Conservation (phyloP, 2,797 vertebrate genomes). For the Nasua narica region DNA sequence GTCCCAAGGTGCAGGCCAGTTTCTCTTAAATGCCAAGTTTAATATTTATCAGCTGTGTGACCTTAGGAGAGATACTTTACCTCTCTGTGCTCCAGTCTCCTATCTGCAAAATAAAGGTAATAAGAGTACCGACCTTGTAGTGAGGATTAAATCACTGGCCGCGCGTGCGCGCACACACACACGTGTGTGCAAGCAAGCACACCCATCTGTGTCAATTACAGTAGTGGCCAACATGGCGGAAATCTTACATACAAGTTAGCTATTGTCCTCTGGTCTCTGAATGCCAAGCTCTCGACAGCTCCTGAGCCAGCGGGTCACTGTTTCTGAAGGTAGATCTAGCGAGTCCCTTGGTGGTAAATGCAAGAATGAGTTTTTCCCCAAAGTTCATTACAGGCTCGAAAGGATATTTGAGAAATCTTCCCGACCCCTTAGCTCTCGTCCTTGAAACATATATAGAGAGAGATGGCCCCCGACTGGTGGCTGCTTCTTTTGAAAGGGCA, state of each 20-base stretch:
- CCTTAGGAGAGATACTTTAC: background rate
- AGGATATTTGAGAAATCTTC: background rate
- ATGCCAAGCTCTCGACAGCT: background rate
- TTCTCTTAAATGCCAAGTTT: background rate
- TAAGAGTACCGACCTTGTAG: background rate
- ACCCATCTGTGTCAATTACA: fast-evolving
- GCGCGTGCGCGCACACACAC: no score
- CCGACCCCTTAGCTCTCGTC: background rate
- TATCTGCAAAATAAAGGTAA: background rate
- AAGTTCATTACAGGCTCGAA: background rate
- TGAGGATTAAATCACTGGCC: no score
- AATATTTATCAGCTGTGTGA: background rate
- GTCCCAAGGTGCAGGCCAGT: background rate
- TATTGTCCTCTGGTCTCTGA: background rate
- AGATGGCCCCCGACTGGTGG: background rate
- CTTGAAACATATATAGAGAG: background rate
- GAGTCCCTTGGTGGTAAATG: background rate
- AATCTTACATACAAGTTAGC: background rate
- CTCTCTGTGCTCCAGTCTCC: background rate
- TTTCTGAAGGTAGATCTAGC: background rate
- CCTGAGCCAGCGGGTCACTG: background rate
- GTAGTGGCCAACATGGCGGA: fast-evolving
- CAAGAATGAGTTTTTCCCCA: background rate
- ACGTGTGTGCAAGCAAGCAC: background rate
- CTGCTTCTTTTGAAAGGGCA: background rate